Evolutionary conservation across 2,797 vertebrate species (phyloP), one percentile per base, ranked within the genome.

Genomic region (Peromyscus eremicus): DNA sequence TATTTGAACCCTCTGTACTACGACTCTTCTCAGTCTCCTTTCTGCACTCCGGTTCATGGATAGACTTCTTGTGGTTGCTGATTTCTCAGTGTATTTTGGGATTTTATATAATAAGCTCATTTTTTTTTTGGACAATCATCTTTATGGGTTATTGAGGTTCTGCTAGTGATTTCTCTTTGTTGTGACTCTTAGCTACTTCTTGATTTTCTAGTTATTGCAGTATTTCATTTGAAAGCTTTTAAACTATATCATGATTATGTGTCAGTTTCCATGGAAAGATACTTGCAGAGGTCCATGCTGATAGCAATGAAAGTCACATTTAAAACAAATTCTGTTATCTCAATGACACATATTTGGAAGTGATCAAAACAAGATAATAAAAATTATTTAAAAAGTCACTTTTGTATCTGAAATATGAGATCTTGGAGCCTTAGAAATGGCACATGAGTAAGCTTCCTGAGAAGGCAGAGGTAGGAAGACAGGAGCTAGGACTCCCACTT

Each of bases 381-480:
- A 9, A 91, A 89, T 92, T 92, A 87, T 66, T 95, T 94, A 90
- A 94, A 95, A 92, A 32, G 68, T 29, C 40, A n/a, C 13, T 32
- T 55, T 46, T 87, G 25, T 70, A 37, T 92, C 79, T 17, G 70
- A 92, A 84, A 81, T 85, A 32, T 88, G 29, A 92, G 60, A 43
- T 86, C 62, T 40, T 5, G 40, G 29, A 94, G 25, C 21, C 23
- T 82, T 84, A 92, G 34, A 92, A 86, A 97, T 79, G 34, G 25
- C 87, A 92, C 34, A 5, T 55, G 19, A 77, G 2, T 64, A 52
- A 92, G 40, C 16, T 94, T 6, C 2, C 79, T 83, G 49, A 40
- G 49, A 87, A 62, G 21, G 43, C 62, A 83, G 4, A 66, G 43
- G 89, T 5, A 90, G 12, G 4, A 91, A 95, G 21, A 1, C 60